Evolutionary conservation across 1,140 invertebrate species (phyloP).

Genomic region (Ceratosolen fusciceps): DNA sequence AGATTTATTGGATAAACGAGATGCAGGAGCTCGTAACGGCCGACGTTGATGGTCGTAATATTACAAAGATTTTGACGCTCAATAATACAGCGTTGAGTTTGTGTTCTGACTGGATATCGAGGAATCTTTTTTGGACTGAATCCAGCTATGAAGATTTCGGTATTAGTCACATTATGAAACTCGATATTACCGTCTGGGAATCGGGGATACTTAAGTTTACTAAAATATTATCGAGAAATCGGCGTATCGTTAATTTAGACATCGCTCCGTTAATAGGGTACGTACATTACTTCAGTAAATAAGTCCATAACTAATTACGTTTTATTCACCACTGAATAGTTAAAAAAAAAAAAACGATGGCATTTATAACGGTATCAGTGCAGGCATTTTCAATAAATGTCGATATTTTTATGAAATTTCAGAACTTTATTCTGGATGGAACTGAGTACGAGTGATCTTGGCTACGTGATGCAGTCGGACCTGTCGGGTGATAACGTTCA

Average conservation of each 20-base stretch:
- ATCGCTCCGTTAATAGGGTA: slow-evolving; percentile 81
- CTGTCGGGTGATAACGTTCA: slow-evolving; percentile 73
- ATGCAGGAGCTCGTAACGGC: slow-evolving; percentile 82
- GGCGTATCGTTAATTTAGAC: slow-evolving; percentile 76
- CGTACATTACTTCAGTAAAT: not conserved
- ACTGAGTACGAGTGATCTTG: slow-evolving; percentile 68
- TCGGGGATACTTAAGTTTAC: slow-evolving; percentile 67
- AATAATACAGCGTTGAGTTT: slow-evolving; percentile 79
- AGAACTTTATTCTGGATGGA: slow-evolving; percentile 84
- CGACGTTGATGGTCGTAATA: slow-evolving; percentile 72
- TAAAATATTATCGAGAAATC: slow-evolving; percentile 69
- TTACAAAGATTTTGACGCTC: slow-evolving; percentile 77
- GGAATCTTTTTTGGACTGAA: slow-evolving; percentile 86
- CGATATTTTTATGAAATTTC: slow-evolving; percentile 48
- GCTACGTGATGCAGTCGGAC: slow-evolving; percentile 76
- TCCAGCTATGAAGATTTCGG: slow-evolving; percentile 67
- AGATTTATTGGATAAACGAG: slow-evolving; percentile 88
- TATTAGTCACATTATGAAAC: slow-evolving; percentile 59
- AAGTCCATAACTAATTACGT: not conserved
- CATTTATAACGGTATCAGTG: no score
- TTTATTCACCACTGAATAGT: no score
- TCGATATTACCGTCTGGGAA: slow-evolving; percentile 65
- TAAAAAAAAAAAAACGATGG: no score
- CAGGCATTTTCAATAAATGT: no score
- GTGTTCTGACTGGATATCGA: slow-evolving; percentile 88